These are phyloP conservation scores for Sesia apiformis DNA, from an alignment of 2,888 invertebrate species.

Conservation along the genomic window DNA sequence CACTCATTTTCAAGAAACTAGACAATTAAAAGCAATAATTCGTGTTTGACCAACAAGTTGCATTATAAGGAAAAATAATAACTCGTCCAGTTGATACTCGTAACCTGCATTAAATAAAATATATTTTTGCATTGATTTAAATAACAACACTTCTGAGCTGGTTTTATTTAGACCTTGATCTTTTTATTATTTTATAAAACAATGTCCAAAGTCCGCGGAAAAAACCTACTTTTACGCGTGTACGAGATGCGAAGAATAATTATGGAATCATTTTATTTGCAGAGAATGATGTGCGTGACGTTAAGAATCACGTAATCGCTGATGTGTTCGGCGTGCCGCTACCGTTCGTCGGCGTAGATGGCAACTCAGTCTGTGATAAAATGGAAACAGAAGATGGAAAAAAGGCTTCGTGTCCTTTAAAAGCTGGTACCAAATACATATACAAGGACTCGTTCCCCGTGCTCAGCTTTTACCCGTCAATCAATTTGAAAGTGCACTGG, in stretches of 20 bases:
- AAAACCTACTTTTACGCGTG: neutral
- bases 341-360: conserved; percentile 86
- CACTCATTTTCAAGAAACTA: no score
- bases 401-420: conserved; percentile 79
- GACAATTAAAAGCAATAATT: neutral
- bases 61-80: neutral
- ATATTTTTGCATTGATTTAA: neutral
- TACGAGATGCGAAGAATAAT: neutral
- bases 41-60: neutral
- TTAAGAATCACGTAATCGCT: conserved; percentile 78
- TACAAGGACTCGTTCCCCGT: conserved; percentile 80
- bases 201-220: neutral
- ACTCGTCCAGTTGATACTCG: neutral
- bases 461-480: conserved; percentile 58
- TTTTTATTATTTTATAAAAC: neutral
- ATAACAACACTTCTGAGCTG: neutral
- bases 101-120: neutral
- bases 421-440: conserved; percentile 78
- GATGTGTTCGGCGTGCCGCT: conserved; percentile 76
- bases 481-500: conserved; percentile 78
- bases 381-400: conserved; percentile 73
- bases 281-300: conserved; percentile 65
- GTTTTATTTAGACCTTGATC: neutral
- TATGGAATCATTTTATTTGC: conserved; percentile 21
- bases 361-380: conserved; percentile 78